Percentiles rank a stretch among this genome's conserved stretches.
Conservation (phyloP, 2,113 vertebrate species). For the Riparia riparia region DNA sequence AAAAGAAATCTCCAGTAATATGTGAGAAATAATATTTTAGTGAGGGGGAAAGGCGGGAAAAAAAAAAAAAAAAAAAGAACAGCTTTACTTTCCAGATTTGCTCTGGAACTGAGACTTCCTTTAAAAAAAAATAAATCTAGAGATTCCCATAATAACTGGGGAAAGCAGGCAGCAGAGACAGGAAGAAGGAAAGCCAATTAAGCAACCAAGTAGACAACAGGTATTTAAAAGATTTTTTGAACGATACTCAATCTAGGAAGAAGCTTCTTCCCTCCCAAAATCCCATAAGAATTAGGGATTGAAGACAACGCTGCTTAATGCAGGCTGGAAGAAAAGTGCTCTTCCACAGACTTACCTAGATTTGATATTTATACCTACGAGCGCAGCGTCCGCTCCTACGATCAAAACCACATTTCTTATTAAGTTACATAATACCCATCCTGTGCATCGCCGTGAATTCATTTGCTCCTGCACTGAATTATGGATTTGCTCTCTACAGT, state of each 20-base stretch:
- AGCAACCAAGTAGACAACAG: conserved; percentile 44
- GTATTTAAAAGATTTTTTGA: conserved; percentile 53
- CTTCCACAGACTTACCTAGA: conserved; percentile 44
- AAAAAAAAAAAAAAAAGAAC: background rate
- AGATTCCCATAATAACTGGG: background rate
- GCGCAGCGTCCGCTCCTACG: background rate
- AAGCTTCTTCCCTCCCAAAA: conserved; percentile 55
- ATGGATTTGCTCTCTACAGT: conserved; percentile 42
- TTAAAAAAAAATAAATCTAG: background rate
- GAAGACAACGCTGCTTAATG: conserved; percentile 1
- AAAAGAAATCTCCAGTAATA: background rate
- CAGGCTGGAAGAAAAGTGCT: conserved; percentile 29
- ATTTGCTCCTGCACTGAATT: conserved; percentile 70
- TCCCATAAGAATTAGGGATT: conserved; percentile 31
- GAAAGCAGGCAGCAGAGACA: conserved; percentile 17
- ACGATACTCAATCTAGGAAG: conserved; percentile 17
- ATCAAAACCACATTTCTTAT: conserved; percentile 70
- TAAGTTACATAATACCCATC: conserved; percentile 60
- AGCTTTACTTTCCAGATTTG: conserved; percentile 1
- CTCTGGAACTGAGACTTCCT: background rate
- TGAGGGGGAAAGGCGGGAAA: accelerated
- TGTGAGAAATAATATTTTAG: background rate
- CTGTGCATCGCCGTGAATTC: conserved; percentile 32
- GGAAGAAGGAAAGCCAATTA: conserved; percentile 31
- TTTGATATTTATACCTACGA: conserved; percentile 49